Conservation (phyloP, 2,113 vertebrate genomes). For the Polyodon spathula region DNA sequence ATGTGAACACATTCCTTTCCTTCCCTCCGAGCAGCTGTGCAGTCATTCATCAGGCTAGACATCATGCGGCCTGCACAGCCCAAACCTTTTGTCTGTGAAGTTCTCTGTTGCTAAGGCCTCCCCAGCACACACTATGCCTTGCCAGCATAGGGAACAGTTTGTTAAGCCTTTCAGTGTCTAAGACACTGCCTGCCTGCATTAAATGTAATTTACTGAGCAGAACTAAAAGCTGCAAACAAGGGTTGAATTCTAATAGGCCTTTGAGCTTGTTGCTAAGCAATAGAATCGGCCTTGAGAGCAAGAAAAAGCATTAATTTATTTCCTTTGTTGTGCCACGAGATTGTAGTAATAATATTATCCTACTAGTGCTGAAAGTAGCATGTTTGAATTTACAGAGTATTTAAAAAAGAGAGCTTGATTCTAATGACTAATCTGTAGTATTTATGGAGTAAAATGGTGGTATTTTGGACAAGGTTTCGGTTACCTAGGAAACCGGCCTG, state of each 20-base stretch:
- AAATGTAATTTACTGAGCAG: conserved; percentile 72
- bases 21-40: conserved; percentile 12
- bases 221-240: conserved; percentile 77
- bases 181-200: conserved; percentile 50
- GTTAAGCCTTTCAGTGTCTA: conserved; percentile 41
- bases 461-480: conserved; percentile 59
- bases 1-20: conserved; percentile 6
- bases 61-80: conserved; percentile 5
- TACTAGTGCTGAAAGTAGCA: conserved; percentile 40
- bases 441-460: conserved; percentile 57
- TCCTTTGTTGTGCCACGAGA: conserved; percentile 45
- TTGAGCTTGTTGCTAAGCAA: conserved; percentile 63
- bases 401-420: conserved; percentile 47
- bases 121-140: conserved; percentile 23
- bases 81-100: conserved; percentile 17
- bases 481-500: conserved; percentile 68
- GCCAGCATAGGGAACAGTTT: conserved; percentile 46
- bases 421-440: conserved; percentile 48
- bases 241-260: conserved; percentile 71
- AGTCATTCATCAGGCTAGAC: conserved; percentile 21
- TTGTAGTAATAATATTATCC: conserved; percentile 59
- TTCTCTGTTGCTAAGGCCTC: conserved; percentile 18
- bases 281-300: conserved; percentile 48
- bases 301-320: conserved; percentile 33
- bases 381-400: conserved; percentile 52